Conservation (phyloP, 2,113 vertebrate genomes). For the Athene cunicularia region DNA sequence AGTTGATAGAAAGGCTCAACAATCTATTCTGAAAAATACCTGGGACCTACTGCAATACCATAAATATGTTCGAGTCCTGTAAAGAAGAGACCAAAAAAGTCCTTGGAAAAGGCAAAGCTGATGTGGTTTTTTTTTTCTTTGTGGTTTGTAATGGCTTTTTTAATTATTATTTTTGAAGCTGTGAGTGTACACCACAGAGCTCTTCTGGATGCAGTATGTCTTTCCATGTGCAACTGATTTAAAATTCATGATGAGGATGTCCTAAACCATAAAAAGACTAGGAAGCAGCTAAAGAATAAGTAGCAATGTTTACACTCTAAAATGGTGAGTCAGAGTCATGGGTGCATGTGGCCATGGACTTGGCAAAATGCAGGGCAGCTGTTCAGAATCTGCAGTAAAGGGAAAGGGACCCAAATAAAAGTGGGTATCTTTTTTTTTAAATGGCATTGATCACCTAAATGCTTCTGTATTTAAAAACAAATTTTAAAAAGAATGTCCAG, state of each 20-base stretch:
- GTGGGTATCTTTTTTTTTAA: neutral
- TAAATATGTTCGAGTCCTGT: neutral
- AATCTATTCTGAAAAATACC: neutral
- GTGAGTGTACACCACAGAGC: neutral
- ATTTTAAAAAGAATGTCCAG: neutral
- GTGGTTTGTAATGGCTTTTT: neutral
- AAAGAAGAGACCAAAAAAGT: neutral
- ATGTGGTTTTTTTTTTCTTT: neutral
- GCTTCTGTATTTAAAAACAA: neutral
- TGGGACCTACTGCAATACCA: neutral
- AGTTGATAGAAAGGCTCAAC: neutral
- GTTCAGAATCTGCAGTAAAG: neutral
- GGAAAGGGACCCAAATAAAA: neutral
- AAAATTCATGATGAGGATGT: neutral
- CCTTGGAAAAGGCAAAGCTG: neutral
- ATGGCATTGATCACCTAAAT: neutral
- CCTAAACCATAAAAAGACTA: neutral
- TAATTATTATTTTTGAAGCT: neutral
- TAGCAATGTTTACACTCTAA: neutral
- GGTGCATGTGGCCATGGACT: neutral
- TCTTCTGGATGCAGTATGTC: neutral
- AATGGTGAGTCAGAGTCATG: slow-evolving; percentile 44
- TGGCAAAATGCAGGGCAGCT: neutral
- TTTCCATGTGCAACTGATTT: neutral
- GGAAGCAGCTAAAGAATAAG: neutral